Base-by-base conservation (phyloP, 2,797 vertebrate genomes). In the Sardinella longiceps region DNA sequence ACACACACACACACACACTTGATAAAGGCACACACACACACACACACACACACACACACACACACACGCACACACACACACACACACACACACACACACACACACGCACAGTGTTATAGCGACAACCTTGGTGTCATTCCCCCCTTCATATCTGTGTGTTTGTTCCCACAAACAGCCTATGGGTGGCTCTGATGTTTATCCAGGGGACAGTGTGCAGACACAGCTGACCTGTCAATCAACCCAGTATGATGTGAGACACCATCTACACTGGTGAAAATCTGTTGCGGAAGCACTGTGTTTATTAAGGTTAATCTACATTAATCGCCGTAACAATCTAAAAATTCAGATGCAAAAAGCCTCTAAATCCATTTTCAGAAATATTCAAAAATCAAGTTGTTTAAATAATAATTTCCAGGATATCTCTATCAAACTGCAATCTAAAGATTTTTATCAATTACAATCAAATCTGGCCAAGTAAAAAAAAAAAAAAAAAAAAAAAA, bases 41-140 rank as follows among this genome's bases (percentile, higher is more conserved):
- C 50, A 82, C 82, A 70, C 37, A 23, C n/a, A 48, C 51, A 83
- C 60, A 53, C 33, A 82, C 20, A 84, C 83, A 28, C 37, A 46
- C 46, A 82, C 25, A 12, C 25, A 63, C 25, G 53, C 50, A 63
- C 45, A 83, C 50, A 5, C 25, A 30, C 58, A 63, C 58, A 63
- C 58, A 63, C 58, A 25, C 58, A 63, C 7, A 63, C 60, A 30
- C n/a, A 63, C 28, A 63, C 60, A 30, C 5, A 7, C 58, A 63
- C 58, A 15, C 60, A 63, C 58, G n/a, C 58, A 63, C 53, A 63
- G 1, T 2, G 11, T 25, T n/a, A 60, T 15, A 77, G 20, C 37
- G 15, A 18, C 6, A 77, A 2, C 28, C 11, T 15, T 66, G 28
- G 63, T 66, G 30, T 33, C 63, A 70, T 15, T 33, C 18, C 63